These are phyloP conservation scores for Drosophila kambysellisi DNA, from an alignment of 2,888 invertebrate species.

Conservation along the genomic window DNA sequence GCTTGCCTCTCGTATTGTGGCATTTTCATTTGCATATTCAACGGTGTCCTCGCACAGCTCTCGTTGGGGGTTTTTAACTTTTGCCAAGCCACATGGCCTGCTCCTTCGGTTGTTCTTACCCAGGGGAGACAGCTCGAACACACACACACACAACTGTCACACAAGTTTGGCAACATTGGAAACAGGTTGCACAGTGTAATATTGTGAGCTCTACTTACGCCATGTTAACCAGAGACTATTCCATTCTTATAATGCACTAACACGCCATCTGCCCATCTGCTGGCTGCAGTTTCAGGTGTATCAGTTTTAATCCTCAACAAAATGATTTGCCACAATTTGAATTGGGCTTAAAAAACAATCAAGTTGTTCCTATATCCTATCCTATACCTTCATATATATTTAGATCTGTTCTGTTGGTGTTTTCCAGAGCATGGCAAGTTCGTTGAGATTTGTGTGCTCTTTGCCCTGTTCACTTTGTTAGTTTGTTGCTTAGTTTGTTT, in stretches of 20 bases:
- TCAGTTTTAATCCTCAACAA: neutral
- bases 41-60: slow-evolving; percentile 56
- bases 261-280: slow-evolving; percentile 1
- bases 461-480: slow-evolving; percentile 1
- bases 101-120: slow-evolving; percentile 55
- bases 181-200: slow-evolving; percentile 37
- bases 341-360: neutral
- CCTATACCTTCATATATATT: neutral
- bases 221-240: slow-evolving; percentile 27
- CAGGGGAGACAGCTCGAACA: slow-evolving; percentile 12
- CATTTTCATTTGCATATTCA: slow-evolving; percentile 77
- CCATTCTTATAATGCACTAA: slow-evolving; percentile 4
- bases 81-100: slow-evolving; percentile 61
- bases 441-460: slow-evolving; percentile 18
- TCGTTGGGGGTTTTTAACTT: slow-evolving; percentile 66
- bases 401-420: neutral
- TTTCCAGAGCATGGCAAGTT: slow-evolving; percentile 23
- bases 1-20: slow-evolving; percentile 43
- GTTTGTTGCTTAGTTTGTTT: slow-evolving; percentile 3
- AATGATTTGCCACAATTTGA: neutral
- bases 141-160: slow-evolving; percentile 15
- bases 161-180: slow-evolving; percentile 33
- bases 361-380: neutral
- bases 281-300: neutral
- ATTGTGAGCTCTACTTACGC: slow-evolving; percentile 9